These are phyloP conservation scores for Muricea muricata DNA, from an alignment of 92 coral and sea anemone genomes.

Conservation along the genomic window DNA sequence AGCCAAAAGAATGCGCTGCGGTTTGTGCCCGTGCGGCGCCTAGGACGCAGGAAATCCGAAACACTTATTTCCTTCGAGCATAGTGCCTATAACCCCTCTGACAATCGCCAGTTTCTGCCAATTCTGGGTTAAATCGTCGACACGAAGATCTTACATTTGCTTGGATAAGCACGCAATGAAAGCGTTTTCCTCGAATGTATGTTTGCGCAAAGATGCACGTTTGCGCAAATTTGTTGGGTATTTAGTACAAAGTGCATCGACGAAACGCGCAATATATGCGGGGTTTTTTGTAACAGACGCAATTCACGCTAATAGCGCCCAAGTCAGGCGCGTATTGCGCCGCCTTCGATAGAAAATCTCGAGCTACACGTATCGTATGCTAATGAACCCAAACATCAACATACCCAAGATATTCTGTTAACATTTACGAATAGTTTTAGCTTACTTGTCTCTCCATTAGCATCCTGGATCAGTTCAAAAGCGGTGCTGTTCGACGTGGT, in stretches of 20 bases:
- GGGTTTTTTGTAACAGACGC: not conserved
- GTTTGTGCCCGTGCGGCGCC: not conserved
- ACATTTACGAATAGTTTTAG: not conserved
- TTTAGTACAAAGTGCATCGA: not conserved
- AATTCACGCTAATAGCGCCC: not conserved
- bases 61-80: not conserved
- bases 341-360: not conserved
- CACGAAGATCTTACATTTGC: not conserved
- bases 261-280: not conserved
- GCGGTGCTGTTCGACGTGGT: not conserved
- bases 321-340: not conserved
- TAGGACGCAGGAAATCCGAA: slow-evolving; percentile 9
- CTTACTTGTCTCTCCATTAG: not conserved
- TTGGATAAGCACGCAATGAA: not conserved
- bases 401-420: not conserved
- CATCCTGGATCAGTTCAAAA: not conserved
- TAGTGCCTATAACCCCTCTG: not conserved
- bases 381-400: not conserved
- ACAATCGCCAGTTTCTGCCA: not conserved
- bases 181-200: not conserved
- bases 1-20: not conserved
- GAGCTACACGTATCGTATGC: not conserved
- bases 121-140: not conserved
- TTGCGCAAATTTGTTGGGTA: not conserved
- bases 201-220: not conserved